Evolutionary conservation across 64 coral and sea anemone genomes (phyloP).

Genomic region (Astreopora myriophthalma): DNA sequence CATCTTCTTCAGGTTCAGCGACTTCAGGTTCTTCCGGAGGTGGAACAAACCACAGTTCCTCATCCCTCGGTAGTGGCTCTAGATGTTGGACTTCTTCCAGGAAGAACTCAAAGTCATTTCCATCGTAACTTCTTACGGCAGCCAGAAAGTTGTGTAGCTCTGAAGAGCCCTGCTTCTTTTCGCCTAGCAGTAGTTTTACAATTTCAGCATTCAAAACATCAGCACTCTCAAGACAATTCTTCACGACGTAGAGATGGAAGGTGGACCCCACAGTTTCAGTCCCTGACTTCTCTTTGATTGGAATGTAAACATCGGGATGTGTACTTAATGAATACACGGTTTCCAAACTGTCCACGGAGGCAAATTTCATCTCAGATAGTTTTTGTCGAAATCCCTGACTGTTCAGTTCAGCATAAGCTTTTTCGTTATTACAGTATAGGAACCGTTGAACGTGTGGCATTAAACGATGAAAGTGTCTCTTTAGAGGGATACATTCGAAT

Average conservation of each 20-base stretch:
- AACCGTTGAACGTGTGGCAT: conserved; percentile 79
- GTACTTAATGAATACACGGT: conserved; percentile 53
- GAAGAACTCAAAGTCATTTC: conserved; percentile 58
- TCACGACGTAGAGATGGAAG: conserved; percentile 53
- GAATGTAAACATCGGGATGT: not conserved
- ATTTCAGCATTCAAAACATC: conserved; percentile 69
- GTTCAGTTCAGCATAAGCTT: conserved; percentile 33
- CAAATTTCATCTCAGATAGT: conserved; percentile 64
- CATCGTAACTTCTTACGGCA: conserved; percentile 7
- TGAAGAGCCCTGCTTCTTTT: conserved; percentile 29
- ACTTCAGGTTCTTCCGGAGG: conserved; percentile 32
- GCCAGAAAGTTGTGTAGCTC: conserved; percentile 64
- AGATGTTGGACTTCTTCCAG: conserved; percentile 38
- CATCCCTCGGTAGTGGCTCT: conserved; percentile 47
- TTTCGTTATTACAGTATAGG: conserved; percentile 17
- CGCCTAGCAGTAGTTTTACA: conserved; percentile 69
- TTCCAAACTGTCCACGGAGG: conserved; percentile 56
- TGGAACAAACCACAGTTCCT: conserved; percentile 66
- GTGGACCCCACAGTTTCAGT: not conserved
- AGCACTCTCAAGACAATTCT: conserved; percentile 16
- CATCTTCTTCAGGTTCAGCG: conserved; percentile 8
- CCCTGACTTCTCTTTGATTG: conserved; percentile 64
- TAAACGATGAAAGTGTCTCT: conserved; percentile 63
- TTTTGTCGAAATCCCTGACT: conserved; percentile 20
- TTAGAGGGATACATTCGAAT: conserved; percentile 56